phyloP scores from a whole-genome alignment of 2,888 invertebrate genomes.

The Terebella lapidaria region DNA sequence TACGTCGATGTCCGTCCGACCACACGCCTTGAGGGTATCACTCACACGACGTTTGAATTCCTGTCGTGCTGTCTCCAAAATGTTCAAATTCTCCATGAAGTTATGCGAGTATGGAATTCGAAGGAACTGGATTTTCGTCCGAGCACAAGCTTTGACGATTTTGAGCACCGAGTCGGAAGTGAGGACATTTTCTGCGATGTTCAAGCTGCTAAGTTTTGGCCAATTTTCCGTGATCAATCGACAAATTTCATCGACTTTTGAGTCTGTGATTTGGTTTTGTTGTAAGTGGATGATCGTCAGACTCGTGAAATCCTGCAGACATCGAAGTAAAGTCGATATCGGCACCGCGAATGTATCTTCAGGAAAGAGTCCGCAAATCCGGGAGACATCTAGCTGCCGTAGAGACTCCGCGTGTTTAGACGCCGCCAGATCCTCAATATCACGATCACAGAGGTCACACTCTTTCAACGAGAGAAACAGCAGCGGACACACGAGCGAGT shows the following conservation, averaged over 20 bases:
- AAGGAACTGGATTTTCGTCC: conserved; percentile 27
- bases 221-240: conserved; percentile 23
- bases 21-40: conserved; percentile 22
- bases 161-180: conserved; percentile 28
- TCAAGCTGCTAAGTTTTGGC: conserved; percentile 27
- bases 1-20: conserved; percentile 28
- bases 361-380: conserved; percentile 34
- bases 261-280: conserved; percentile 33
- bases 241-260: conserved; percentile 28
- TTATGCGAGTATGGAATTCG: conserved; percentile 12
- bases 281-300: conserved; percentile 32
- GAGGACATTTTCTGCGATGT: conserved; percentile 32
- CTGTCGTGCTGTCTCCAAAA: background rate
- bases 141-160: conserved; percentile 28
- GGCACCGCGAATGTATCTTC: conserved; percentile 33
- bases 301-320: conserved; percentile 29
- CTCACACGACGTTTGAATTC: background rate
- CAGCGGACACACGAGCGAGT: conserved; percentile 28
- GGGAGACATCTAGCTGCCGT: conserved; percentile 35
- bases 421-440: conserved; percentile 27
- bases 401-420: conserved; percentile 32
- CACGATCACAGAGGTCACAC: conserved; percentile 35
- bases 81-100: background rate
- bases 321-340: conserved; percentile 28
- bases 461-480: conserved; percentile 33